These are phyloP conservation scores for Hermodice carunculata DNA, from an alignment of 2,888 invertebrate genomes.

Conservation along the genomic window DNA sequence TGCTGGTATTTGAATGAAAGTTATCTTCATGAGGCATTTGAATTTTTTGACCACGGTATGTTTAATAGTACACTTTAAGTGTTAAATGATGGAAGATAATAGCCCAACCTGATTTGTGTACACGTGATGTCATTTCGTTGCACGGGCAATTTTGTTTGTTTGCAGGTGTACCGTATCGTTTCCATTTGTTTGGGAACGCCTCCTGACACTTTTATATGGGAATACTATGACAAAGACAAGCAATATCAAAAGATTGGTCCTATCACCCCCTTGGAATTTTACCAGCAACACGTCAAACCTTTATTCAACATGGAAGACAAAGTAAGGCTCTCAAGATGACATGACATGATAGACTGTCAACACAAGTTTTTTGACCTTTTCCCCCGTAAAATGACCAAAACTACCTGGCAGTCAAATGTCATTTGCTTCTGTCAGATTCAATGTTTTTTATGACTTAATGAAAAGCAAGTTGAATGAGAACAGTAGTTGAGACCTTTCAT, in stretches of 20 bases:
- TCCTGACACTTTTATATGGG: constrained; percentile 83
- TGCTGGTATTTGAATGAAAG: too few relatives aligned
- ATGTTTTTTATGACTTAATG: too few relatives aligned
- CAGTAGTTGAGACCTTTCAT: too few relatives aligned
- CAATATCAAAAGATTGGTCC: constrained; percentile 81
- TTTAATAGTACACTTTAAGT: too few relatives aligned
- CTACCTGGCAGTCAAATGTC: too few relatives aligned
- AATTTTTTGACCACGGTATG: too few relatives aligned
- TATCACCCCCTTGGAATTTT: constrained; percentile 84
- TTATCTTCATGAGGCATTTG: too few relatives aligned
- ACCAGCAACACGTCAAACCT: constrained; percentile 82
- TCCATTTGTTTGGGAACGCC: constrained; percentile 89
- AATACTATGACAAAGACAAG: constrained; percentile 82
- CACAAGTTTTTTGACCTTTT: not conserved
- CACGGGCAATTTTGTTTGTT: too few relatives aligned
- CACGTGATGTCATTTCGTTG: too few relatives aligned
- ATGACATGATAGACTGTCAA: not conserved
- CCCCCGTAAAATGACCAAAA: not conserved
- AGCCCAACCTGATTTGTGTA: too few relatives aligned
- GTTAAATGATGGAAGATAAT: too few relatives aligned
- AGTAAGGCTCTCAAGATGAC: constrained; percentile 70
- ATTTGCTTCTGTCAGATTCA: not conserved
- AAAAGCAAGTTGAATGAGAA: too few relatives aligned
- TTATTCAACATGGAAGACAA: constrained; percentile 86
- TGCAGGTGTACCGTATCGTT: constrained; percentile 81